Evolutionary conservation across 2,113 vertebrate species (phyloP), one percentile per base, ranked within the genome.

Genomic region (Toxostoma redivivum): DNA sequence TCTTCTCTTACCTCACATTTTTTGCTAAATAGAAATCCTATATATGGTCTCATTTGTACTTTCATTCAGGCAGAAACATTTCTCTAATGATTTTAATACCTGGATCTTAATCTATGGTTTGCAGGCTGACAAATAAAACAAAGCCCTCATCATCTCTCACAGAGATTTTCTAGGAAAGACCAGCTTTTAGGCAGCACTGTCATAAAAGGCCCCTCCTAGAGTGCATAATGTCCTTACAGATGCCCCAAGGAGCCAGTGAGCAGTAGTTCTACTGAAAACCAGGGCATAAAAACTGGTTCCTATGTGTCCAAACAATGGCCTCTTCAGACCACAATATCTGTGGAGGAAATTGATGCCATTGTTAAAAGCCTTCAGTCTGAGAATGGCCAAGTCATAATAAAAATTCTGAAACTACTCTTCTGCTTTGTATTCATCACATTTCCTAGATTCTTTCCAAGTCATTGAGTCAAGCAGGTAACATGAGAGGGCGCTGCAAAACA

Each of bases 171-270:
- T 45, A 42, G n/a, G 17, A 88, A 79, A 48, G 38, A 50, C 14
- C 31, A 48, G 16, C 2, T 45, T 76, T 81, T 31, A 40, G 7
- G 11, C 18, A 58, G 16, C 30, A 38, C 16, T 71, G 22, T 53
- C 16, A 28, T 64, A 24, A 51, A 40, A 37, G 6, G 27, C 3
- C 28, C 7, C 9, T 69, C 12, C 54, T 48, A 16, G 10, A 50
- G 15, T 8, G 22, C 17, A 1, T 5, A 28, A 15, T 4, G 9
- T 58, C 27, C 38, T 30, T 65, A 12, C 22, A 60, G 38, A 38
- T 66, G 10, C 13, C 28, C 10, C 47, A 71, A 1, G 1, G 3
- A 82, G 16, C 11, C 33, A 64, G 2, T 1, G 3, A 83, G 19
- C 10, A 69, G 12, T 15, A 64, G 13, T 23, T 76, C 37, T 57